Evolutionary conservation across 2,888 invertebrate species (phyloP), one percentile per base, ranked within the genome.

Genomic region (Apamea monoglypha): DNA sequence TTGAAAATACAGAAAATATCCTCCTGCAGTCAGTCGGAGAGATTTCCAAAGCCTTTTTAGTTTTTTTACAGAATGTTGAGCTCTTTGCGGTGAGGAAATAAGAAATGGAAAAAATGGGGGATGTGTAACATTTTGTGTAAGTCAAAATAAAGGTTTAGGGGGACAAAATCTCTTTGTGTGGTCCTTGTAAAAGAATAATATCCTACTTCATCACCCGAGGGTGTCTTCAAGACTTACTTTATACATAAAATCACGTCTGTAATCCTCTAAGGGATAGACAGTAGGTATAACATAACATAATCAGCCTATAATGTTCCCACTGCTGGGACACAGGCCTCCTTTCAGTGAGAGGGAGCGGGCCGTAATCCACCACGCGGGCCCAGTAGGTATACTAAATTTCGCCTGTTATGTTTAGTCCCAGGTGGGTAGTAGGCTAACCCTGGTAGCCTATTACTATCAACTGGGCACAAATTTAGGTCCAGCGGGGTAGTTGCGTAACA

Each of bases 1-100:
- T 50, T 59, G 50, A 59, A 75, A 74, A 74, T 76, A 50, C 53
- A 50, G 40, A 61, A 82, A 73, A 63, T 73, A 56, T 61, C 14
- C 6, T n/a, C 3, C 40, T 40, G 12, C 25, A 68, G 66, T 53
- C 25, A 18, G 72, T 47, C 10, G 7, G 40, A 44, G 32, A 70
- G 47, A n/a, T 25, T 64, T 72, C 53, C 18, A 4, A 64, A 14
- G 32, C 53, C 59, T 59, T 64, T 53, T 67, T 61, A 10, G n/a
- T 69, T 68, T 72, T 32, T 50, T 80, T 67, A 53, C 12, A 67
- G 4, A 80, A 76, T 29, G 21, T 36, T 50, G 61, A 63, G 21
- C n/a, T 76, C 50, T 47, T 61, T 74, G 36, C 29, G 61, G 74
- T 50, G 16, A 0, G 16, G 2, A 36, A 61, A n/a, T 61, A 72